phyloP scores from a whole-genome alignment of 2,888 invertebrate genomes.

The Megamerina dolium region DNA sequence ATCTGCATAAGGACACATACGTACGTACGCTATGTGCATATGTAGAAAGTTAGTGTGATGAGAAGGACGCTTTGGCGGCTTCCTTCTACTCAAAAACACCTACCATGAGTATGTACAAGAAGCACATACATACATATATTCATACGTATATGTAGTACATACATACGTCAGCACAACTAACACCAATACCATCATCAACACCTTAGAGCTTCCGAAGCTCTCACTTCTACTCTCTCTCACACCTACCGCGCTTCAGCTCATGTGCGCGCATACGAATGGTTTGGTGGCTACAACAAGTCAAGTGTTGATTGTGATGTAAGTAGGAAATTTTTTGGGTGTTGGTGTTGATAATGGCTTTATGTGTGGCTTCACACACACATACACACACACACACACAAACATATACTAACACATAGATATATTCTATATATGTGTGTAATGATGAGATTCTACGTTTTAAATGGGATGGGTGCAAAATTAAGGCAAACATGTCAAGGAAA shows the following conservation, averaged over 20 bases:
- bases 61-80: neutral
- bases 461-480: too few species aligned
- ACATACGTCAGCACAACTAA: neutral
- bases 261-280: neutral
- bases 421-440: too few species aligned
- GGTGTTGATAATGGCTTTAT: slow-evolving; percentile 13
- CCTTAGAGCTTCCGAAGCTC: slow-evolving; percentile 6
- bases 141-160: neutral
- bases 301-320: slow-evolving; percentile 23
- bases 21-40: neutral
- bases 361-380: slow-evolving; percentile 5
- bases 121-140: neutral
- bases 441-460: too few species aligned
- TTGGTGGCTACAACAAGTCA: slow-evolving; percentile 16
- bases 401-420: too few species aligned
- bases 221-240: neutral
- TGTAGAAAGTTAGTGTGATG: neutral
- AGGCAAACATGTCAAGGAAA: too few species aligned
- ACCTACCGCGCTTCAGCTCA: neutral
- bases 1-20: slow-evolving; percentile 4
- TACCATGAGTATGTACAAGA: too few species aligned
- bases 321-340: slow-evolving; percentile 10
- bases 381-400: slow-evolving; percentile 15
- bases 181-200: neutral
- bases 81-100: too few species aligned